A percentile compares a stretch with the other conserved stretches of the same genome.
Evolutionary conservation across 2,797 vertebrate genomes (phyloP).

Genomic region (Amblyraja radiata): DNA sequence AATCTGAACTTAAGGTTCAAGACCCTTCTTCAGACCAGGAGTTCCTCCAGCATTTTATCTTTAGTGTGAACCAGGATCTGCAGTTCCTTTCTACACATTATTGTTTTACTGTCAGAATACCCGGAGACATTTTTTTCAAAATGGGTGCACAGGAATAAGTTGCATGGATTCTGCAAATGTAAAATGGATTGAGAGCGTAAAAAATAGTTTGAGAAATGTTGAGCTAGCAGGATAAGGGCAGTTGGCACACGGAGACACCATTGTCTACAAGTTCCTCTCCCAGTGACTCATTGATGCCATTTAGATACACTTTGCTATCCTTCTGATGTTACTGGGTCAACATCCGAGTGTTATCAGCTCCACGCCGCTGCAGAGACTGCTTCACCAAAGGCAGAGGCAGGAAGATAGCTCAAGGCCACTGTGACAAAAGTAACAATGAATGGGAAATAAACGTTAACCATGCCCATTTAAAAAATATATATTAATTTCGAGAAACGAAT

Average conservation of each 20-base stretch:
- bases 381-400: neutral
- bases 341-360: neutral
- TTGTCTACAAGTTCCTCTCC: neutral
- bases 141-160: no score
- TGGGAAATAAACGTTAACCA: neutral
- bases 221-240: neutral
- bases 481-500: neutral
- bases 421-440: neutral
- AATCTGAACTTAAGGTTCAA: no score
- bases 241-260: neutral
- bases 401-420: neutral
- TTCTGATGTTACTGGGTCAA: neutral
- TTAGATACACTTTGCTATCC: neutral
- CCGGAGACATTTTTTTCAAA: no score
- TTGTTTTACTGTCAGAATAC: no score
- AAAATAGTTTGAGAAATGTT: no score
- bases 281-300: neutral
- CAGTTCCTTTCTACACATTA: no score
- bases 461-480: neutral
- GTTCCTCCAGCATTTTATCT: no score
- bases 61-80: no score
- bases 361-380: no score
- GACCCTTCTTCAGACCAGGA: no score
- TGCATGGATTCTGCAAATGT: no score
- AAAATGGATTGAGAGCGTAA: no score